Evolutionary conservation across 1,140 invertebrate species (phyloP), one percentile per base, ranked within the genome.

Genomic region (Brachystomella parvula): DNA sequence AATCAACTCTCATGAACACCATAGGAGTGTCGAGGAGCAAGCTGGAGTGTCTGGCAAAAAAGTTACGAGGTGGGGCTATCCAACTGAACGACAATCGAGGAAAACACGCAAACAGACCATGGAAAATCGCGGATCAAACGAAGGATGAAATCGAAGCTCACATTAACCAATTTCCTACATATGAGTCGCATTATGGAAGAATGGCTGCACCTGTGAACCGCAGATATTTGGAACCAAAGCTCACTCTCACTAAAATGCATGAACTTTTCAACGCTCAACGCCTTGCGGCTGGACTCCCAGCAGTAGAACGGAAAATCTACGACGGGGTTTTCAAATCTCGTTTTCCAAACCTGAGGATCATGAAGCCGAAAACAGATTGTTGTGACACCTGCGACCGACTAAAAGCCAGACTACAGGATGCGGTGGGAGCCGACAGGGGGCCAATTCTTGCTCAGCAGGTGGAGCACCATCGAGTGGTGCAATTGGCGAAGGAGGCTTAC

Each of bases 331-430:
- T n/a, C n/a, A n/a, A n/a, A n/a, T n/a, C n/a, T n/a, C n/a, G n/a
- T n/a, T n/a, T n/a, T n/a, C n/a, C n/a, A n/a, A n/a, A n/a, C n/a
- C n/a, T n/a, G n/a, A n/a, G n/a, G n/a, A n/a, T n/a, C n/a, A n/a
- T n/a, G n/a, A 21, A 17, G 2, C 59, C 59, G 3, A 61, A 61
- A 61, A 19, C 3, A 29, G 59, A 61, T 29, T 35, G 31, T 15
- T 61, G 59, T 39, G 32, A 61, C n/a, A 2, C n/a, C 2, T 61
- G 59, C 24, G 59, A 61, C 59, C 33, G 24, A 24, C 26, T 35
- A 3, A 61, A 29, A 21, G 15, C 26, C 19, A 3, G 15, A 33
- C n/a, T 32, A 33, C 19, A 21, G 2, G n/a, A 6, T 21, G 33
- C 3, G 2, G 31, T 19, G 21, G 2, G 2, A n/a, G 19, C 3